Conservation (phyloP, 2,888 invertebrate genomes). For the Celastrina argiolus region DNA sequence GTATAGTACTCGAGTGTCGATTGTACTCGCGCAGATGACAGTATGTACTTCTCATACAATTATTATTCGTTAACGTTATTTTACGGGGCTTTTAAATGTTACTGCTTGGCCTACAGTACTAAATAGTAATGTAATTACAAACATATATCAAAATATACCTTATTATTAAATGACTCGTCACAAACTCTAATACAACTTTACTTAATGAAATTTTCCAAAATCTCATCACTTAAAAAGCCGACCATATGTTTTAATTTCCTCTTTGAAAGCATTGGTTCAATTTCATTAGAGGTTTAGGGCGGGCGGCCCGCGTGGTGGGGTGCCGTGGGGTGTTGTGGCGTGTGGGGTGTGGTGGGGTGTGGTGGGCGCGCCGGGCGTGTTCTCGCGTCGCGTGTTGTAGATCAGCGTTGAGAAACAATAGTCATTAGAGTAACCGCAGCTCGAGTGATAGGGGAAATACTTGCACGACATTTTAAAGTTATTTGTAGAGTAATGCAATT, state of each 20-base stretch:
- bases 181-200: background rate
- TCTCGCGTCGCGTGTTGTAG: conserved; percentile 70
- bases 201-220: conserved; percentile 14
- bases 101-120: no score
- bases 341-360: conserved; percentile 49
- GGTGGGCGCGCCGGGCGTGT: conserved; percentile 76
- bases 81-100: no score
- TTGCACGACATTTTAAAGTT: conserved; percentile 37
- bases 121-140: no score
- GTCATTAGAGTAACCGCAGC: conserved; percentile 31
- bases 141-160: background rate
- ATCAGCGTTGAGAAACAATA: background rate
- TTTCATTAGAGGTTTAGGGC: conserved; percentile 41
- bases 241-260: background rate
- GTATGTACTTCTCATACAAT: no score
- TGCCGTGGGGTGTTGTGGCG: conserved; percentile 74
- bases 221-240: conserved; percentile 12
- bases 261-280: conserved; percentile 19
- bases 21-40: no score
- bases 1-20: no score
- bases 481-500: background rate
- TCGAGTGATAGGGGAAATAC: conserved; percentile 50
- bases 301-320: conserved; percentile 41
- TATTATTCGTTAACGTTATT: no score
- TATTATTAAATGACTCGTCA: background rate